Evolutionary conservation across 2,888 invertebrate genomes (phyloP).

Genomic region (Synergus gifuensis): DNA sequence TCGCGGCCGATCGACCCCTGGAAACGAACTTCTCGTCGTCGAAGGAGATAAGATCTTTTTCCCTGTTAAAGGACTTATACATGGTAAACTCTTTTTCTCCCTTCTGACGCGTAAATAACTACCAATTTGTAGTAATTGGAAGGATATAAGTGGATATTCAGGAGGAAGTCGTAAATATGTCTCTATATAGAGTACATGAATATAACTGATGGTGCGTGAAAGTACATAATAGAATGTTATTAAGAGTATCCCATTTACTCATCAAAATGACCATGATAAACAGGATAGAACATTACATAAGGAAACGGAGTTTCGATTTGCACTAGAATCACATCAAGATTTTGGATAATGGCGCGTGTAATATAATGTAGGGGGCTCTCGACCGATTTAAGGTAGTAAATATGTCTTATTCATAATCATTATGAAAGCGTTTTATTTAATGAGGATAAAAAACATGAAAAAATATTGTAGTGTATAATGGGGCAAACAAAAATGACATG

Average conservation of each 20-base stretch:
- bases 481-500: too few species aligned
- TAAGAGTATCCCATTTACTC: not conserved
- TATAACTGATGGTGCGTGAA: constrained; percentile 31
- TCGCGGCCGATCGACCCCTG: constrained; percentile 52
- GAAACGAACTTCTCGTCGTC: constrained; percentile 43
- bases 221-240: constrained; percentile 11
- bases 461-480: too few species aligned
- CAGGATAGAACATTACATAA: constrained; percentile 6
- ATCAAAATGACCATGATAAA: constrained; percentile 17
- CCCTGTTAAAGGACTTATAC: constrained; percentile 39
- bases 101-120: constrained; percentile 16
- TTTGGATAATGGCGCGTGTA: not conserved
- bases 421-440: not conserved
- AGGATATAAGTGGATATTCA: constrained; percentile 14
- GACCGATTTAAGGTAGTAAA: not conserved
- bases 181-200: constrained; percentile 1
- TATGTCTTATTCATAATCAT: not conserved
- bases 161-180: constrained; percentile 10
- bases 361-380: not conserved
- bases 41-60: constrained; percentile 49
- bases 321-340: not conserved
- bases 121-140: constrained; percentile 27
- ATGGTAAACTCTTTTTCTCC: not conserved
- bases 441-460: not conserved
- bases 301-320: constrained; percentile 8